Conservation (phyloP, 1,140 invertebrate genomes). For the Liolophura sinensis region DNA sequence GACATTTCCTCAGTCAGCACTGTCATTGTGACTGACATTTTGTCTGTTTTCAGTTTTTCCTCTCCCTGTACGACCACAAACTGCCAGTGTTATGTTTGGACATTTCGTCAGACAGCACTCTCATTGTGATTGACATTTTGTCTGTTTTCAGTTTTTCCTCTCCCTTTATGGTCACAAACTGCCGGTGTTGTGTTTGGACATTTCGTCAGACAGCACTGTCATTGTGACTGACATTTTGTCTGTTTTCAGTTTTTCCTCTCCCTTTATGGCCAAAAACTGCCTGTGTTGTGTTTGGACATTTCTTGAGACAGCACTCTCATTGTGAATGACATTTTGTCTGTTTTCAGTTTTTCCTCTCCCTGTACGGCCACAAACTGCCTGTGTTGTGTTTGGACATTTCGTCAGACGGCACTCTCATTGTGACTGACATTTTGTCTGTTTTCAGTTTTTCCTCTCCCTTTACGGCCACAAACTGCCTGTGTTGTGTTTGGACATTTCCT, state of each 20-base stretch:
- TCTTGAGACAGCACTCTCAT: neutral
- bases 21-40: slow-evolving; percentile 89
- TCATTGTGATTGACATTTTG: slow-evolving; percentile 93
- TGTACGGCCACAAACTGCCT: slow-evolving; percentile 97
- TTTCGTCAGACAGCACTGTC: neutral
- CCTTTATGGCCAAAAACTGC: slow-evolving; percentile 1
- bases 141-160: too few relatives aligned
- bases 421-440: too few relatives aligned
- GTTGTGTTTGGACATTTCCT: slow-evolving; percentile 90
- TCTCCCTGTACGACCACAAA: slow-evolving; percentile 96
- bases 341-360: slow-evolving; percentile 86
- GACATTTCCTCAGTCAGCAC: slow-evolving; percentile 92
- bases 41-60: slow-evolving; percentile 86
- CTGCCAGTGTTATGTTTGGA: slow-evolving; percentile 92
- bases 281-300: neutral
- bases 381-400: slow-evolving; percentile 94
- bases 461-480: slow-evolving; percentile 98
- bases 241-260: neutral
- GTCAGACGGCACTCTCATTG: slow-evolving; percentile 85
- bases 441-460: slow-evolving; percentile 90
- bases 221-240: neutral
- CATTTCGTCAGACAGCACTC: slow-evolving; percentile 85
- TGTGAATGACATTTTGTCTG: slow-evolving; percentile 3
- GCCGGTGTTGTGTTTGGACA: neutral
- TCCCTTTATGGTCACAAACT: too few relatives aligned